These are phyloP conservation scores for Heliconius himera DNA, from an alignment of 1,140 invertebrate genomes.

Conservation along the genomic window DNA sequence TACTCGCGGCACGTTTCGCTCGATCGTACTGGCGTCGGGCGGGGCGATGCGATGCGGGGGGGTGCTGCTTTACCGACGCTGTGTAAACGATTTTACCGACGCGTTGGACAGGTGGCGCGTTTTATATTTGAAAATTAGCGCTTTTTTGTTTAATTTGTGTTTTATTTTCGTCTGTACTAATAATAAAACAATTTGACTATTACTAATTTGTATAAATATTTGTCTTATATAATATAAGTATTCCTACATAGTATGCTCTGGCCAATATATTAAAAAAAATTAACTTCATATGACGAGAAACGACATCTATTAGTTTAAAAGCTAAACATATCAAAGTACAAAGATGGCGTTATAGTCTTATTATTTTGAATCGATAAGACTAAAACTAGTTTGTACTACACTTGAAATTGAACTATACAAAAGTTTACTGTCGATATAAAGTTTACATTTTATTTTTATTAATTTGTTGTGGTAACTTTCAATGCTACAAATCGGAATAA, in stretches of 20 bases:
- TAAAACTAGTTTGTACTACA: slow-evolving; percentile 10
- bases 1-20: slow-evolving; percentile 66
- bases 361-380: slow-evolving; percentile 41
- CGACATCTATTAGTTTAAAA: slow-evolving; percentile 30
- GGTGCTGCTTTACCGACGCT: slow-evolving; percentile 58
- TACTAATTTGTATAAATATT: background rate
- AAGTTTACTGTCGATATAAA: slow-evolving; percentile 11
- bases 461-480: slow-evolving; percentile 26
- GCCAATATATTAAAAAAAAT: background rate
- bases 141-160: background rate
- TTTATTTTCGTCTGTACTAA: background rate
- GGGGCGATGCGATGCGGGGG: slow-evolving; percentile 60
- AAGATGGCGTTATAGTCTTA: slow-evolving; percentile 37
- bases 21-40: slow-evolving; percentile 67
- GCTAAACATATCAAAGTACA: background rate
- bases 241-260: background rate
- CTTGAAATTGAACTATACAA: slow-evolving; percentile 13
- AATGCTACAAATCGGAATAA: background rate
- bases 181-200: background rate
- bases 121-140: slow-evolving; percentile 17
- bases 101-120: slow-evolving; percentile 57
- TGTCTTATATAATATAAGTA: background rate
- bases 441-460: slow-evolving; percentile 19
- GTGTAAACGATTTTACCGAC: slow-evolving; percentile 55
- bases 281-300: background rate